Percentiles rank a stretch among this genome's conserved stretches.
Conservation (phyloP, 1,140 invertebrate genomes). For the Thaumetopoea pityocampa region DNA sequence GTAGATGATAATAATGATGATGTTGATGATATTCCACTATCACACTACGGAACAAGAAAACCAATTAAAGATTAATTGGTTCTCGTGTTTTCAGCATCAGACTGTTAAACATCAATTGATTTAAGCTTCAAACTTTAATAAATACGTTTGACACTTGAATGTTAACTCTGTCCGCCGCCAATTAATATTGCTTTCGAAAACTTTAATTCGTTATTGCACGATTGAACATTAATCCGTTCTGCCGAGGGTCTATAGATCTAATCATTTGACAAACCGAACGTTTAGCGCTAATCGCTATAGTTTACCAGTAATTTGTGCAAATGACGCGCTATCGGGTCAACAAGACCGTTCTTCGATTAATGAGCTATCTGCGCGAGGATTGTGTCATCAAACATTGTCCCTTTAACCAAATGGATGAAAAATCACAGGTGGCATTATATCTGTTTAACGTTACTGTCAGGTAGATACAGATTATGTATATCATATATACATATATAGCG, state of each 20-base stretch:
- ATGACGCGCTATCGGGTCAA: constrained; percentile 39
- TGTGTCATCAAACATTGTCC: constrained; percentile 28
- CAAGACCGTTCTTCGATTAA: constrained; percentile 39
- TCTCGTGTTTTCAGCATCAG: not conserved
- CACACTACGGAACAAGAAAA: no score
- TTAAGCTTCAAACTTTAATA: not conserved
- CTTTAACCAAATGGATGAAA: constrained; percentile 6
- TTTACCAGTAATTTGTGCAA: constrained; percentile 54
- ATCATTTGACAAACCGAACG: constrained; percentile 53
- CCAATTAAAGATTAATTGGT: not conserved
- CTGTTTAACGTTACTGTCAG: not conserved
- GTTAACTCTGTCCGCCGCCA: not conserved
- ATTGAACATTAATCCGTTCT: no score
- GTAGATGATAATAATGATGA: no score
- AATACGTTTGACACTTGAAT: not conserved
- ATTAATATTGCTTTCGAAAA: constrained; percentile 18
- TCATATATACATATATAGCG: no score
- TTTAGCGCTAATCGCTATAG: constrained; percentile 62
- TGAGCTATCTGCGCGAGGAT: constrained; percentile 38
- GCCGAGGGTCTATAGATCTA: constrained; percentile 40
- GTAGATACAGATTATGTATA: not conserved
- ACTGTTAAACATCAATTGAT: not conserved
- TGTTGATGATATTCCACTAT: no score
- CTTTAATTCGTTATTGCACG: no score
- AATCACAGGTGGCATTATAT: no score